Percentiles rank a stretch among this genome's conserved stretches.
These are phyloP conservation scores for Mercenaria mercenaria DNA, from an alignment of 1,140 invertebrate species.

Conservation along the genomic window DNA sequence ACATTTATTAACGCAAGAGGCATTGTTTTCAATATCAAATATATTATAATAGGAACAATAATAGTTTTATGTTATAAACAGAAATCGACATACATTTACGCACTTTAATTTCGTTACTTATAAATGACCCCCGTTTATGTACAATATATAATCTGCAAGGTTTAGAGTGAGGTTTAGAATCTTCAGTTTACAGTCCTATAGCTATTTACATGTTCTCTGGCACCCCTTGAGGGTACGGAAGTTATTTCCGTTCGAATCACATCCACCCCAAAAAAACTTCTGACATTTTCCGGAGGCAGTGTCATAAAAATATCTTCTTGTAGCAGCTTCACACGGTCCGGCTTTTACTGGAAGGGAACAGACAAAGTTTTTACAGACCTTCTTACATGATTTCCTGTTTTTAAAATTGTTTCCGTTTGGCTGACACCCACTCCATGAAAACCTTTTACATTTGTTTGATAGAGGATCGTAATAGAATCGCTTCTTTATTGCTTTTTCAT, in stretches of 20 bases:
- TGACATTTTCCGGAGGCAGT: neutral
- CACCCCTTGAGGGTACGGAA: neutral
- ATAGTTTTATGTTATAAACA: too few species aligned
- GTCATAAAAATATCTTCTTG: conserved; percentile 4
- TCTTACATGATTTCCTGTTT: conserved; percentile 65
- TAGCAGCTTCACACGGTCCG: neutral
- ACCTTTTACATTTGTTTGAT: conserved; percentile 74
- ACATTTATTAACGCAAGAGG: too few species aligned
- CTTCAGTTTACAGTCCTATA: too few species aligned
- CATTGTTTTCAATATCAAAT: too few species aligned
- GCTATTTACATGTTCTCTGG: neutral
- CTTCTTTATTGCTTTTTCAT: conserved; percentile 87
- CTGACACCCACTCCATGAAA: conserved; percentile 84
- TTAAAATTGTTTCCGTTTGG: conserved; percentile 85
- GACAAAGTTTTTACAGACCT: neutral
- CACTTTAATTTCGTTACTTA: too few species aligned
- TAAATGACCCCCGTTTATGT: too few species aligned
- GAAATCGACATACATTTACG: too few species aligned
- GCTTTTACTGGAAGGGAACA: neutral
- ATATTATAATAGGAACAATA: too few species aligned
- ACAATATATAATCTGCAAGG: too few species aligned
- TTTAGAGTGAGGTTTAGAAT: too few species aligned
- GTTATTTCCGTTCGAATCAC: too few species aligned
- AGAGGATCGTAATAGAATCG: conserved; percentile 89
- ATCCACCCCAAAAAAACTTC: conserved; percentile 21